These are phyloP conservation scores for Arion vulgaris DNA, from an alignment of 1,140 invertebrate species.

Conservation along the genomic window DNA sequence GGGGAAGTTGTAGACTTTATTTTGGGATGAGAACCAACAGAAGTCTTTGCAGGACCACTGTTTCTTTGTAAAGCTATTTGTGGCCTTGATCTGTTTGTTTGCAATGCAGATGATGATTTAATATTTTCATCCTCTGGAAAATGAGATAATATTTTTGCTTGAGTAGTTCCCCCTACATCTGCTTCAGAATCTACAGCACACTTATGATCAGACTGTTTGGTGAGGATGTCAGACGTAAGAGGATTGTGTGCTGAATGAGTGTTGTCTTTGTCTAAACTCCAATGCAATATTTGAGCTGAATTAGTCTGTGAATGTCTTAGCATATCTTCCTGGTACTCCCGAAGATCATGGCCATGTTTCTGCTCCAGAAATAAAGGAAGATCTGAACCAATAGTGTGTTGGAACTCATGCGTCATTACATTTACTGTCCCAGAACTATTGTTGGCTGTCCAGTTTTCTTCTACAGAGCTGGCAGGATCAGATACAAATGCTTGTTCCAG, in stretches of 20 bases:
- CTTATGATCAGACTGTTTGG: conserved; percentile 5
- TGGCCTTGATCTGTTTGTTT: conserved; percentile 30
- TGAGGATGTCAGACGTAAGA: conserved; percentile 5
- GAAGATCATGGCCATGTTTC: no score
- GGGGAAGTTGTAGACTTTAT: background rate
- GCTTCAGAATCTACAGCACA: background rate
- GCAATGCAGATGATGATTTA: background rate
- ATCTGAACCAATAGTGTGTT: no score
- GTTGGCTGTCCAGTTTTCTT: no score
- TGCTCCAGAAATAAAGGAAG: no score
- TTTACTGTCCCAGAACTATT: no score
- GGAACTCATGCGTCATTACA: no score
- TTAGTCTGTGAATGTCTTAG: no score
- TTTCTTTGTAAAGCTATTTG: background rate
- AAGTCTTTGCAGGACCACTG: background rate
- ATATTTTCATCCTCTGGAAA: conserved; percentile 24
- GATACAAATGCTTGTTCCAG: no score
- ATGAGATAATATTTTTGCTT: conserved; percentile 22
- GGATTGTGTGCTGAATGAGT: conserved; percentile 39
- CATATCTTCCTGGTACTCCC: no score
- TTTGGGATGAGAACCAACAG: background rate
- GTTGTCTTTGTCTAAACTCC: background rate
- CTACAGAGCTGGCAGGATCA: no score
- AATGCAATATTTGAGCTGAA: no score
- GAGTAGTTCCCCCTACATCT: background rate